A percentile compares a stretch with the other conserved stretches of the same genome.
Evolutionary conservation across 2,797 vertebrate genomes (phyloP).

Genomic region (Botia almorhae): DNA sequence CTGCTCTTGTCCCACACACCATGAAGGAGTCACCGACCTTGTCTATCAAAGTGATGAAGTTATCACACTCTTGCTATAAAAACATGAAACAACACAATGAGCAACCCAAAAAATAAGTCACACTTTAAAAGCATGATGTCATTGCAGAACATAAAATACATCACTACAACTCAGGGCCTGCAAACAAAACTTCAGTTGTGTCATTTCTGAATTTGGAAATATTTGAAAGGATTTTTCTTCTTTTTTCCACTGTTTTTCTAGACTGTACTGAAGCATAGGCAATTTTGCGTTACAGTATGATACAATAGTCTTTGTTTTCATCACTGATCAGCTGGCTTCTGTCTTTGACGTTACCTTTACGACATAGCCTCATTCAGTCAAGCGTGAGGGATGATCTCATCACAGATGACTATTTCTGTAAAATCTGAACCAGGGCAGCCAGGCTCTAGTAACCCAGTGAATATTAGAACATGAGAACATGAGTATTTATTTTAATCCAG

Average conservation of each 20-base stretch:
- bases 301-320: neutral
- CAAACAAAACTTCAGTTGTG: too few species aligned
- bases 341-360: conserved; percentile 43
- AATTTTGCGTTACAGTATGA: neutral
- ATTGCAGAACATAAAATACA: too few species aligned
- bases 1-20: conserved; percentile 82
- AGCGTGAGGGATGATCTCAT: conserved; percentile 52
- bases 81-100: conserved; percentile 46
- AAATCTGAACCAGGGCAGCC: conserved; percentile 55
- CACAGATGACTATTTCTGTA: conserved; percentile 59
- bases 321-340: conserved; percentile 14
- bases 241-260: too few species aligned
- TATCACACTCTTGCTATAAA: conserved; percentile 80
- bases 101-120: neutral
- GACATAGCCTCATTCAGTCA: conserved; percentile 59
- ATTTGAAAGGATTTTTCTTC: neutral
- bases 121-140: neutral
- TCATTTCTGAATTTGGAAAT: too few species aligned
- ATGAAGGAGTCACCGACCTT: conserved; percentile 80
- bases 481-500: conserved; percentile 13
- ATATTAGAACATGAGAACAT: neutral
- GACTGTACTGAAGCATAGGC: neutral
- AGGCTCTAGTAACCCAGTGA: neutral
- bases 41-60: conserved; percentile 84
- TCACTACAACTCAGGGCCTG: too few species aligned